Base-by-base conservation (phyloP, 2,797 vertebrate genomes). In the Triplophysa bombifrons region DNA sequence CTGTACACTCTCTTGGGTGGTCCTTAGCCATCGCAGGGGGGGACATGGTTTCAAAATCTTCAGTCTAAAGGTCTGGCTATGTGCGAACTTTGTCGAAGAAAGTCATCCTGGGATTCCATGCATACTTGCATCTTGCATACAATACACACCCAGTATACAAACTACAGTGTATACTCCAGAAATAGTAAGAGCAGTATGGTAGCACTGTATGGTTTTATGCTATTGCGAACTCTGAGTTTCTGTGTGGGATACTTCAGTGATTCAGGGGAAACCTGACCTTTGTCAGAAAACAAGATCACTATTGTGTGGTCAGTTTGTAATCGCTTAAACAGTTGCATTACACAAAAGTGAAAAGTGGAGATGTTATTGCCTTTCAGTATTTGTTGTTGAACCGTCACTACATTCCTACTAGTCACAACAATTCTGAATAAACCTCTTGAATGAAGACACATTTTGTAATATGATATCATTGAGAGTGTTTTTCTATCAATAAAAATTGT, bases 231-330 rank as follows among this genome's bases (percentile, higher is more conserved):
- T n/a, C 25, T 2, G 22, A 30, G 3, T 66, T 12, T 30, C 3
- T 11, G 60, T 65, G 8, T 41, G n/a, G 61, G 13, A 25, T 66
- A 53, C n/a, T 55, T 73, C 2, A 65, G 13, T 27, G 19, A 22
- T 68, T 77, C 25, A 61, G 41, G 68, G 22, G 9, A 77, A 77
- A 30, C 13, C 38, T 30, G 17, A 67, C 38, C 64, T 67, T 16
- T 60, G 22, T 22, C 19, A 41, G 20, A 76, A 76, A 77, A 69
- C 53, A 77, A 77, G 68, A 20, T 38, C 2, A 25, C 4, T 27
- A 61, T 61, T 70, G 56, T 70, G 13, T 34, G 14, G 38, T 58
- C 17, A 17, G 5, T 61, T 25, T 20, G 22, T 50, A 50, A 69
- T 51, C 25, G 25, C 67, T 51, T 44, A 0, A 64, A n/a, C 19